These are phyloP conservation scores for Albula goreensis DNA, from an alignment of 2,113 vertebrate species.

Conservation along the genomic window DNA sequence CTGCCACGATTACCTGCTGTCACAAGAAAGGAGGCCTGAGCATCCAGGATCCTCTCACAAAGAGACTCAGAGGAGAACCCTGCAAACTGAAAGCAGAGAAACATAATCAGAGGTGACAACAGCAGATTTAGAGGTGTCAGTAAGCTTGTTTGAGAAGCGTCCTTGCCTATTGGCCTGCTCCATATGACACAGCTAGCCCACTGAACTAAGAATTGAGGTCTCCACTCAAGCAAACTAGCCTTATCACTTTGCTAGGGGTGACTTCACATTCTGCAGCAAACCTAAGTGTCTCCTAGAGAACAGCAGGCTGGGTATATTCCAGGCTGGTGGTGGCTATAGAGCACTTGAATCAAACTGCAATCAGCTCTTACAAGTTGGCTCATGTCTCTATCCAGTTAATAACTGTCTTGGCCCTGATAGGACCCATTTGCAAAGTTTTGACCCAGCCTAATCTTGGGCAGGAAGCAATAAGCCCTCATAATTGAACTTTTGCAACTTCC, in stretches of 20 bases:
- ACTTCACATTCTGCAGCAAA: too few relatives aligned
- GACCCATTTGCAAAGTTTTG: not conserved
- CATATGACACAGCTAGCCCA: too few relatives aligned
- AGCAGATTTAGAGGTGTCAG: too few relatives aligned
- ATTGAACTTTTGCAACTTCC: not conserved
- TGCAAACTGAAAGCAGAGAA: conserved; percentile 68
- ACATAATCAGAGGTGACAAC: not conserved
- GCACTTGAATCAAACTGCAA: not conserved
- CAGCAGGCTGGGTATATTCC: too few relatives aligned
- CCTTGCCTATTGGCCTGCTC: too few relatives aligned
- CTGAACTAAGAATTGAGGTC: too few relatives aligned
- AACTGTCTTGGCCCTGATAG: not conserved
- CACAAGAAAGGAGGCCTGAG: conserved; percentile 69
- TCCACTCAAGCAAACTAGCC: too few relatives aligned
- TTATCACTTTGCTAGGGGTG: too few relatives aligned
- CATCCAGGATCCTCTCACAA: conserved; percentile 74
- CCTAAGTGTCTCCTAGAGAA: too few relatives aligned
- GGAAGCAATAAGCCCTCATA: not conserved
- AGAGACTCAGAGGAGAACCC: conserved; percentile 78
- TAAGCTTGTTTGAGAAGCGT: too few relatives aligned
- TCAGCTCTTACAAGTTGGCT: not conserved
- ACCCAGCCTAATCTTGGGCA: not conserved
- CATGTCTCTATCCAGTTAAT: not conserved
- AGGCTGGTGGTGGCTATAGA: not conserved
- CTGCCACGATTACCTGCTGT: conserved; percentile 69